Percentiles rank a stretch among this genome's conserved stretches.
Evolutionary conservation across 2,888 invertebrate genomes (phyloP).

Genomic region (Peribatodes rhomboidaria): DNA sequence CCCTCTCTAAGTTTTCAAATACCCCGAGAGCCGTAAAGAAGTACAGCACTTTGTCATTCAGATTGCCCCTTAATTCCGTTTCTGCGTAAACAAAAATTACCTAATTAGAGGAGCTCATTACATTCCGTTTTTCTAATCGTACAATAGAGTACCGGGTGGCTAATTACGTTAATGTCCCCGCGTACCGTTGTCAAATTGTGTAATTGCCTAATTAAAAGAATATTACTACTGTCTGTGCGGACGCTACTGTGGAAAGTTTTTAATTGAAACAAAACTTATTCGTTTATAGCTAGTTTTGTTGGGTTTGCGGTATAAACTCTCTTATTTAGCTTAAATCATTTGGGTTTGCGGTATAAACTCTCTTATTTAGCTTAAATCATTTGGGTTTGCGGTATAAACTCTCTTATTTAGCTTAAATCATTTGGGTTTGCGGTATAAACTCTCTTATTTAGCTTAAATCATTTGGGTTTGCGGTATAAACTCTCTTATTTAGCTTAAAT

Average conservation of each 20-base stretch:
- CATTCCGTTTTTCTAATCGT: constrained; percentile 30
- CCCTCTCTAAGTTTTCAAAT: too few species aligned
- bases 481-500: too few species aligned
- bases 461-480: too few species aligned
- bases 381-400: too few species aligned
- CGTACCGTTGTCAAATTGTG: constrained; percentile 33
- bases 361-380: too few species aligned
- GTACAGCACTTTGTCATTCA: background rate
- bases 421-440: too few species aligned
- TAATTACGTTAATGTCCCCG: constrained; percentile 31
- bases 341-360: too few species aligned
- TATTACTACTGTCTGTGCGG: constrained; percentile 29
- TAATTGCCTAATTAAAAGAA: constrained; percentile 34
- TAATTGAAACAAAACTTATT: too few species aligned
- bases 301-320: background rate
- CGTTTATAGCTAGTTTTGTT: constrained; percentile 3
- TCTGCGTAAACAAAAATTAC: constrained; percentile 20
- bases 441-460: too few species aligned
- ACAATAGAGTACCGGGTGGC: constrained; percentile 25
- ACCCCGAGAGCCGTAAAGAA: background rate
- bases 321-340: background rate
- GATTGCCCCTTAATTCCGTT: background rate
- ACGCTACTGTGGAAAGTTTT: constrained; percentile 5
- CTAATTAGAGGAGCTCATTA: constrained; percentile 32
- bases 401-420: too few species aligned